These are phyloP conservation scores for Nasua narica DNA, from an alignment of 2,797 vertebrate genomes.

Conservation along the genomic window DNA sequence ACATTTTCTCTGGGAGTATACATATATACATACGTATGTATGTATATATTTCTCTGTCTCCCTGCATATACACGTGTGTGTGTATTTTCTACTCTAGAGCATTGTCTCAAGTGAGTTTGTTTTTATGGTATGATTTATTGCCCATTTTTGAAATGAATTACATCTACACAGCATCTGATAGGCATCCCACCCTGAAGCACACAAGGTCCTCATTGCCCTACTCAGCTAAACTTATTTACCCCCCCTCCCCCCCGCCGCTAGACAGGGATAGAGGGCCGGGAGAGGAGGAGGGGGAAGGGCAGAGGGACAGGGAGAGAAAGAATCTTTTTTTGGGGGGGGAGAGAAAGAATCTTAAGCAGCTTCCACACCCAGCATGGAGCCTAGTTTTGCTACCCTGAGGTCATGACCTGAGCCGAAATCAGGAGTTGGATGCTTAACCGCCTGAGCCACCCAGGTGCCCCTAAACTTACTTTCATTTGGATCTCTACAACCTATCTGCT, in stretches of 20 bases:
- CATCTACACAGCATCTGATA: background rate
- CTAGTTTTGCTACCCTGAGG: background rate
- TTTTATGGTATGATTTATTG: background rate
- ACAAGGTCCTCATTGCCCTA: background rate
- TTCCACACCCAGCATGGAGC: background rate
- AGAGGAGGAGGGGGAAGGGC: no score
- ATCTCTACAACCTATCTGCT: background rate
- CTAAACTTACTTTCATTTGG: background rate
- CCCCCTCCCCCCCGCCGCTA: no score
- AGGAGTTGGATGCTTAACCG: background rate
- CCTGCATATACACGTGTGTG: accelerated
- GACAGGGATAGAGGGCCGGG: no score
- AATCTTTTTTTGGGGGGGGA: no score
- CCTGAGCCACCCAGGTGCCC: background rate
- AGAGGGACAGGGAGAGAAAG: background rate
- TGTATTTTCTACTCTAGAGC: background rate
- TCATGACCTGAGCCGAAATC: background rate
- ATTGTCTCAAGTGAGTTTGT: background rate
- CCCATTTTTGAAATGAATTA: background rate
- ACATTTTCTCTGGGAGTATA: background rate
- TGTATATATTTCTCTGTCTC: background rate
- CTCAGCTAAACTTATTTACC: background rate
- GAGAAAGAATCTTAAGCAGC: background rate
- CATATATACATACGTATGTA: background rate
- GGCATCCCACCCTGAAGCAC: background rate